Base-by-base conservation (phyloP, 2,888 invertebrate genomes). In the Erebia epiphron region DNA sequence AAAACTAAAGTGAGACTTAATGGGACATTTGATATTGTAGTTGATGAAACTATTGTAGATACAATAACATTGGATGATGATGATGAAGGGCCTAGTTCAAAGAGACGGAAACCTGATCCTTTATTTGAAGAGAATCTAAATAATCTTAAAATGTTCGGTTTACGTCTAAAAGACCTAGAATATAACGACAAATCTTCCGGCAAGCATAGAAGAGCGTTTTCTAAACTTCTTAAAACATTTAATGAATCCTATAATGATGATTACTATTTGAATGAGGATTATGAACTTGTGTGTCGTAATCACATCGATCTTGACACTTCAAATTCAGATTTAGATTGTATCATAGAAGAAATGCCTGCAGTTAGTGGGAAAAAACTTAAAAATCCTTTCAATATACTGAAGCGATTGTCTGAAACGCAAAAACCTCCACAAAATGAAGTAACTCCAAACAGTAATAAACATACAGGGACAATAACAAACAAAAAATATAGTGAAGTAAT, bases 321-420 rank as follows among this genome's bases (percentile, higher is more conserved):
- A 73, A 89, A 90, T 0, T 73, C 73, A 1, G 90, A 90, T 74
- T 85, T 87, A 0, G 91, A 91, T 68, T 83, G 83, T n/a, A 72
- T 85, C 9, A 77, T 83, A 65, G 81, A 86, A 75, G 80, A 84
- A 70, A 68, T 61, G n/a, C 73, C 78, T 16, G 74, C 77, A 73
- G 68, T 75, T 18, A 70, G 75, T 69, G 79, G 82, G 7, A 92
- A 85, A 75, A 90, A 84, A 72, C 73, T 89, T 26, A 86, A 83
- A 50, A 92, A 92, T 77, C 92, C 92, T 0, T 92, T 91, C 71
- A 88, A 85, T 72, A 83, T 91, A 54, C 63, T 92, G 2, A 91
- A 88, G 74, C 82, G 82, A 52, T 77, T 86, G 5, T 81, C 85
- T 21, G 84, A 86, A 71, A 82, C 78, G 73, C 78, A 78, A 57